Evolutionary conservation across 2,888 invertebrate genomes (phyloP), one percentile per base, ranked within the genome.

Genomic region (Pyrrhosoma nymphula): DNA sequence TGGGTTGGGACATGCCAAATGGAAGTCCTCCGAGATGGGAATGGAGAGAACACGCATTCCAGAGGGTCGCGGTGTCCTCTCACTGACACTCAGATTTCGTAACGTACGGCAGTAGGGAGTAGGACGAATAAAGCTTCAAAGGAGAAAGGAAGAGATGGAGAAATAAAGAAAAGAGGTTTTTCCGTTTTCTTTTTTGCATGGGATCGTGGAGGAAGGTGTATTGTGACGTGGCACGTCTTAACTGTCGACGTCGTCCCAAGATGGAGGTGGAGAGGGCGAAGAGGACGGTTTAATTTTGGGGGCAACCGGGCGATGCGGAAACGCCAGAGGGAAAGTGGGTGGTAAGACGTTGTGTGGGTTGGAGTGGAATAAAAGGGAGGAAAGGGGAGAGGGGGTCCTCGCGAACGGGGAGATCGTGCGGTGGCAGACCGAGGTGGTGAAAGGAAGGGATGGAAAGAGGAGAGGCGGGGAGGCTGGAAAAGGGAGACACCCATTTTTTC

Each of bases 21-120:
- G 89, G 89, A 56, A 89, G 89, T 8, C 89, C 89, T 89, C 56
- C 55, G 89, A 89, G 14, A 89, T 56, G 89, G 89, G 89, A 47
- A 89, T 55, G 56, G 56, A 89, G n/a, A 39, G 26, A 55, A 89
- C 56, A n/a, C n/a, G 47, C 56, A 55, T 89, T 89, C 26, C n/a
- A 56, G 55, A 88, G 55, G 26, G n/a, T 12, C 47, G 47, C n/a
- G n/a, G 55, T 55, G 26, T 26, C 26, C 89, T 55, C 55, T n/a
- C 69, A 23, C 69, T 82, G 82, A 82, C 82, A 30, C 26, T 82
- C 35, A 14, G 82, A 82, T 82, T 82, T 82, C 35, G 82, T 35
- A 82, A 35, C 82, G 82, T 82, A 35, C 30, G 82, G 18, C 16
- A n/a, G 26, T 3, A 35, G 35, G 30, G 18, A 82, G 30, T 3